phyloP scores from a whole-genome alignment of 1,140 invertebrate species.

The Pachypeltis micranthus region DNA sequence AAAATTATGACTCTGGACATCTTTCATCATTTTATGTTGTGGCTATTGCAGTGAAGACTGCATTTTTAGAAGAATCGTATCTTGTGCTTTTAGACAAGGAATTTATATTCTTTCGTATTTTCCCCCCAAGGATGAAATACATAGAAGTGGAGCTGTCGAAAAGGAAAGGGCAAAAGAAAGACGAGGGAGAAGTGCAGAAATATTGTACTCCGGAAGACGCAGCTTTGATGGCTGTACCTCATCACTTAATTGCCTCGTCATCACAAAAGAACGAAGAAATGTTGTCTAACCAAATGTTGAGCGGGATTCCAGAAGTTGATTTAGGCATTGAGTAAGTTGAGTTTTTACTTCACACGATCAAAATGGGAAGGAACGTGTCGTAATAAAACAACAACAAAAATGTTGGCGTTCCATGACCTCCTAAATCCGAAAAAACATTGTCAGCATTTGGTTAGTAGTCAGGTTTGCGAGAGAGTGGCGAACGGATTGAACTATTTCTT shows the following conservation, averaged over 20 bases:
- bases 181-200: conserved; percentile 39
- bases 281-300: conserved; percentile 99
- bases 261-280: conserved; percentile 84
- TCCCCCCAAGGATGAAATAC: conserved; percentile 72
- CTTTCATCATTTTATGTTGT: too few species aligned
- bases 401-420: background rate
- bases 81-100: too few species aligned
- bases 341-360: too few species aligned
- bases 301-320: conserved; percentile 99
- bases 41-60: too few species aligned
- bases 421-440: background rate
- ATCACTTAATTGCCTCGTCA: conserved; percentile 70
- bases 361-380: too few species aligned
- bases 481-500: too few species aligned
- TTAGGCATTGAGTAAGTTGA: conserved; percentile 84
- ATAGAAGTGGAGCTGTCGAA: conserved; percentile 87
- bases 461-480: too few species aligned
- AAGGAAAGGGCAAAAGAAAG: conserved; percentile 53
- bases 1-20: too few species aligned
- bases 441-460: too few species aligned
- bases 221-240: conserved; percentile 70
- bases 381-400: too few species aligned
- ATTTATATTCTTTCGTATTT: too few species aligned
- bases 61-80: too few species aligned
- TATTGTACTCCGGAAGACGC: conserved; percentile 79